These are phyloP conservation scores for Spodoptera frugiperda DNA, from an alignment of 1,140 invertebrate genomes.

Conservation along the genomic window DNA sequence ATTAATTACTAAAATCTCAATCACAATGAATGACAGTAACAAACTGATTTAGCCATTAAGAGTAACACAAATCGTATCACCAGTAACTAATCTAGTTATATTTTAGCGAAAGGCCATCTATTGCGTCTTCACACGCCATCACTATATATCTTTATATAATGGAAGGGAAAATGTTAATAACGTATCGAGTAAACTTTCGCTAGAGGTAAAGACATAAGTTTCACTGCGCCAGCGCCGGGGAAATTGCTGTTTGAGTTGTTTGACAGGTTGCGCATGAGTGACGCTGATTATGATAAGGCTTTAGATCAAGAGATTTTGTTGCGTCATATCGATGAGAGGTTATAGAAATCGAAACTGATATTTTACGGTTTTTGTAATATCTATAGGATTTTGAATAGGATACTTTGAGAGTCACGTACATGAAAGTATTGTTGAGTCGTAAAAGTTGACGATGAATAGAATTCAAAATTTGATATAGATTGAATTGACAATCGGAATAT, in stretches of 20 bases:
- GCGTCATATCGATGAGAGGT: neutral
- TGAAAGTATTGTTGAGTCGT: neutral
- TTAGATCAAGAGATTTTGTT: constrained; percentile 31
- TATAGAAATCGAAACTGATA: neutral
- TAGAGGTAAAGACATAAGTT: constrained; percentile 36
- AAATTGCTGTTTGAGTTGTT: constrained; percentile 26
- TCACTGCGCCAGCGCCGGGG: constrained; percentile 33
- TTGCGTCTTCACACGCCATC: constrained; percentile 17
- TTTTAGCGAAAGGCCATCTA: neutral
- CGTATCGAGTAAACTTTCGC: constrained; percentile 38
- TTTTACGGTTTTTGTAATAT: neutral
- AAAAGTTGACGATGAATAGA: neutral
- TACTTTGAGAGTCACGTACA: no score
- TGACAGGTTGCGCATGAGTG: constrained; percentile 41
- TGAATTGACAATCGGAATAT: no score
- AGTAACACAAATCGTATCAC: neutral
- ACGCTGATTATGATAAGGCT: constrained; percentile 35
- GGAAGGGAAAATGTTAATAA: constrained; percentile 45
- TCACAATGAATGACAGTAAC: constrained; percentile 7
- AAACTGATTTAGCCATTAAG: neutral
- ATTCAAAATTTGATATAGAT: no score
- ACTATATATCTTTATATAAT: constrained; percentile 29
- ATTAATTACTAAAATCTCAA: neutral
- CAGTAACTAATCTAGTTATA: constrained; percentile 18
- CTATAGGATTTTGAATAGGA: neutral